Percentiles rank a stretch among this genome's conserved stretches.
These are phyloP conservation scores for Tigriopus japonicus DNA, from an alignment of 1,140 invertebrate species.

Conservation along the genomic window DNA sequence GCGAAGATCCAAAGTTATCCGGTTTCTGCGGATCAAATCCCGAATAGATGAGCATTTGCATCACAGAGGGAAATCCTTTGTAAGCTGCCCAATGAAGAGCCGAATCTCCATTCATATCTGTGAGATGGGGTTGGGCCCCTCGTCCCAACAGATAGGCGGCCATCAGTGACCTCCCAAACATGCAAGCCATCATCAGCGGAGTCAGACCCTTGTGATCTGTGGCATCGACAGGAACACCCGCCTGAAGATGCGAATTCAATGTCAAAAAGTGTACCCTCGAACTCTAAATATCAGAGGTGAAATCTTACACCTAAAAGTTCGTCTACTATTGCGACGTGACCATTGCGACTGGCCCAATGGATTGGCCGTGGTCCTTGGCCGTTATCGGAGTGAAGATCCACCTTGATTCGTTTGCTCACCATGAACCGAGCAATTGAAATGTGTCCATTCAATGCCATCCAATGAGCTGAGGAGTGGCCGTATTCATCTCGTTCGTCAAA, in stretches of 20 bases:
- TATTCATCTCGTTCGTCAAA: slow-evolving; percentile 46
- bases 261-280: too few relatives aligned
- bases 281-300: too few relatives aligned
- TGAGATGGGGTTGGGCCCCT: slow-evolving; percentile 57
- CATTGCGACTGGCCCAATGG: slow-evolving; percentile 72
- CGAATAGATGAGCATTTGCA: slow-evolving; percentile 57
- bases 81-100: slow-evolving; percentile 82
- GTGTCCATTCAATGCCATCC: slow-evolving; percentile 70
- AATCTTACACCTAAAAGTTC: slow-evolving; percentile 48
- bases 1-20: slow-evolving; percentile 79
- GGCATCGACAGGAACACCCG: slow-evolving; percentile 67
- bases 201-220: slow-evolving; percentile 77
- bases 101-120: slow-evolving; percentile 77
- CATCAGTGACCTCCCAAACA: slow-evolving; percentile 73
- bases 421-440: slow-evolving; percentile 58
- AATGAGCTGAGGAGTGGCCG: slow-evolving; percentile 77
- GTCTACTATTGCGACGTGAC: slow-evolving; percentile 66
- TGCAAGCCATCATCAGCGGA: slow-evolving; percentile 72
- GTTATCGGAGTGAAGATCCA: slow-evolving; percentile 65
- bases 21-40: slow-evolving; percentile 67
- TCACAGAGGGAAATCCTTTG: slow-evolving; percentile 35
- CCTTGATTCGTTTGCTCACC: slow-evolving; percentile 54
- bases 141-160: slow-evolving; percentile 71
- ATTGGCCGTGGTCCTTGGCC: slow-evolving; percentile 70
- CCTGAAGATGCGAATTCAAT: too few relatives aligned